Conservation (phyloP, 2,888 invertebrate genomes). For the Papilio protenor region DNA sequence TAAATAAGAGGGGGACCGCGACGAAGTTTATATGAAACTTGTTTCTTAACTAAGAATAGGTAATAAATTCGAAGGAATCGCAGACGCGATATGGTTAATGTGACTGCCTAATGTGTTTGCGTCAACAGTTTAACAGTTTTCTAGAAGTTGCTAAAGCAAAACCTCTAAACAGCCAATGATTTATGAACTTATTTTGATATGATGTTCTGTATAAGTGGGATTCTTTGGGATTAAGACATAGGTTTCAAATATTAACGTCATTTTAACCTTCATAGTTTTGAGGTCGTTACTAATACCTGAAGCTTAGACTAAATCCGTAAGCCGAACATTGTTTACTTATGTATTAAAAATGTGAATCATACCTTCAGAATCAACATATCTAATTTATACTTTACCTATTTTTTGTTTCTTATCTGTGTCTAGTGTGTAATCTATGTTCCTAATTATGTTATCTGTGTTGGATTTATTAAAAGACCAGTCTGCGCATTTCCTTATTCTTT, state of each 20-base stretch:
- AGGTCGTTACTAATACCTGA: not conserved
- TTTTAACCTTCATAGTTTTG: not conserved
- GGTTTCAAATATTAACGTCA: constrained; percentile 6
- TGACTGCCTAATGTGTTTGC: constrained; percentile 3
- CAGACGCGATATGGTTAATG: constrained; percentile 39
- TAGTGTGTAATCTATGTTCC: not conserved
- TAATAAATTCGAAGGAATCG: constrained; percentile 48
- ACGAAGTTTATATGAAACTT: constrained; percentile 50
- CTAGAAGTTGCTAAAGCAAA: not conserved
- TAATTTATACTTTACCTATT: not conserved
- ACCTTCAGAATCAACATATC: not conserved
- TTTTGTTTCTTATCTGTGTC: too few relatives aligned
- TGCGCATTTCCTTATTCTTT: constrained; percentile 28
- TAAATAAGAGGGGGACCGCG: constrained; percentile 41
- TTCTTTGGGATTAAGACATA: too few relatives aligned
- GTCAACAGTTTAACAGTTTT: not conserved
- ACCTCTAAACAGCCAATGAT: not conserved
- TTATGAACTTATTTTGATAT: not conserved
- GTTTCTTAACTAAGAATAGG: constrained; percentile 49
- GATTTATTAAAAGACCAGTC: constrained; percentile 5
- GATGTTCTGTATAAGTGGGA: not conserved
- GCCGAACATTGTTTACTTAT: not conserved
- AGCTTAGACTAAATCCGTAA: not conserved
- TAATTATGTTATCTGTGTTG: not conserved
- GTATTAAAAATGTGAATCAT: not conserved